Percentiles rank a stretch among this genome's conserved stretches.
Evolutionary conservation across 2,888 invertebrate genomes (phyloP).

Genomic region (Anticlea derivata): DNA sequence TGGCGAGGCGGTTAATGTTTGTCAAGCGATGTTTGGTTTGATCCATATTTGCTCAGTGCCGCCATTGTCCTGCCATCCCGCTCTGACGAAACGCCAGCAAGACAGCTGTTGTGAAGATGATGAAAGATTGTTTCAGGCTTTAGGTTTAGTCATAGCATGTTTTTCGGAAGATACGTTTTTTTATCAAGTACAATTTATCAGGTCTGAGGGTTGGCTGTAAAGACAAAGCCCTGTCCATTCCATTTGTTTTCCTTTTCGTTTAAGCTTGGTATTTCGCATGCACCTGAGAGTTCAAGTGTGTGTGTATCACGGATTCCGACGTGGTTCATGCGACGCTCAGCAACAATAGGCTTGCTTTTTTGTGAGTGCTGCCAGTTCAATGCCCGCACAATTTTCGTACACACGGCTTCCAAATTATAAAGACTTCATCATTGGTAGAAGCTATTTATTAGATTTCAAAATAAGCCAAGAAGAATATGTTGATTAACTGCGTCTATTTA

Average conservation of each 20-base stretch:
- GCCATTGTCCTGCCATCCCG: constrained; percentile 56
- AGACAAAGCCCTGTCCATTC: constrained; percentile 4
- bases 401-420: constrained; percentile 54
- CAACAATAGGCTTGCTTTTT: constrained; percentile 71
- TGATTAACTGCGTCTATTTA: too few species aligned
- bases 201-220: constrained; percentile 9
- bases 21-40: constrained; percentile 61
- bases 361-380: constrained; percentile 52
- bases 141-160: constrained; percentile 8
- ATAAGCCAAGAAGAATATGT: too few species aligned
- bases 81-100: constrained; percentile 16
- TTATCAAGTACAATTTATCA: constrained; percentile 6
- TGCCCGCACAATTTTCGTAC: constrained; percentile 66
- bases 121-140: constrained; percentile 15
- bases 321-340: constrained; percentile 58
- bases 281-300: constrained; percentile 41
- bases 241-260: constrained; percentile 11
- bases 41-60: constrained; percentile 59
- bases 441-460: constrained; percentile 15
- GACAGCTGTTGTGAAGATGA: constrained; percentile 19
- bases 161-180: neutral
- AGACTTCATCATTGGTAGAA: constrained; percentile 38
- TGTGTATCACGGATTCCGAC: constrained; percentile 39
- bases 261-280: constrained; percentile 15
- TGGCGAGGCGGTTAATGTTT: constrained; percentile 57